phyloP scores from a whole-genome alignment of 2,113 vertebrate species.

The Accipiter cooperii region DNA sequence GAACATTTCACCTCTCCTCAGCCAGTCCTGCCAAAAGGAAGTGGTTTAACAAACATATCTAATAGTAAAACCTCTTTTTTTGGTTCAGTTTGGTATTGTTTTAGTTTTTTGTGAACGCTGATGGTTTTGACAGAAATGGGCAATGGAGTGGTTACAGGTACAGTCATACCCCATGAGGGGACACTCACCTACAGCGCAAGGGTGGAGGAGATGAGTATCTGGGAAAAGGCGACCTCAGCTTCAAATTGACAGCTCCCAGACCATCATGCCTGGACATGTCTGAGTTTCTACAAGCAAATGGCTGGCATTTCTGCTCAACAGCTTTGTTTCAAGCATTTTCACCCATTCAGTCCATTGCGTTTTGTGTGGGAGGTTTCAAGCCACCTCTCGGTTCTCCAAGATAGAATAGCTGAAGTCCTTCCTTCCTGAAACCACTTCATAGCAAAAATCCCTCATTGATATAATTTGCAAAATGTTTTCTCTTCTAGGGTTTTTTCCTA shows the following conservation, averaged over 20 bases:
- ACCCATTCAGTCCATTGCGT: neutral
- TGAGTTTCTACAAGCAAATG: neutral
- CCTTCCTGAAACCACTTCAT: neutral
- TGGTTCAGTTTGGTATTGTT: neutral
- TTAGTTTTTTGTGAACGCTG: neutral
- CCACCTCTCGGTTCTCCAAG: neutral
- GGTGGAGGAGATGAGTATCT: neutral
- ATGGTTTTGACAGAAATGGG: neutral
- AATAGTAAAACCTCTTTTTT: neutral
- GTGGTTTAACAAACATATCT: neutral
- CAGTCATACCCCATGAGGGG: neutral
- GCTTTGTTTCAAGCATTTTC: neutral
- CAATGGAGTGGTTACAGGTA: neutral
- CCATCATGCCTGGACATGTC: neutral
- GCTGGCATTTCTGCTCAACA: neutral
- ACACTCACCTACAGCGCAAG: neutral
- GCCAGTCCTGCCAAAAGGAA: neutral
- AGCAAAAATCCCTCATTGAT: neutral
- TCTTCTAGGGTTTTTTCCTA: neutral
- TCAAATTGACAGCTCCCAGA: neutral
- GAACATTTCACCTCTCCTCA: neutral
- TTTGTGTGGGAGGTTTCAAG: neutral
- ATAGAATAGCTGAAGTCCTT: neutral
- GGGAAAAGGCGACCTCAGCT: neutral
- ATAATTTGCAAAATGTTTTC: neutral